Percentiles rank a stretch among this genome's conserved stretches.
These are phyloP conservation scores for Ochropacha duplaris DNA, from an alignment of 2,888 invertebrate species.

Conservation along the genomic window DNA sequence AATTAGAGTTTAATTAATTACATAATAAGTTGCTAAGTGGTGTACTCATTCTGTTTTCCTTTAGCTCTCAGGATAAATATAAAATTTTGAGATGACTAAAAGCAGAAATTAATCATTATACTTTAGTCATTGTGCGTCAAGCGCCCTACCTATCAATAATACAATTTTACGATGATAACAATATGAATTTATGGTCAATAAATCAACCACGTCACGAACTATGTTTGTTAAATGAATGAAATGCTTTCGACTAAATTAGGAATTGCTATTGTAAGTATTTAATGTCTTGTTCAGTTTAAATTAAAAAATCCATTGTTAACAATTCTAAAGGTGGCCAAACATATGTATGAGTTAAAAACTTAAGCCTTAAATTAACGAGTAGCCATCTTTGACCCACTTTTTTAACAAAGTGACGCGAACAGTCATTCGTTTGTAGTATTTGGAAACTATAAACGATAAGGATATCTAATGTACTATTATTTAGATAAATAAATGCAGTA, in stretches of 20 bases:
- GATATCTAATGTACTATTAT: no score
- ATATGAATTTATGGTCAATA: constrained; percentile 41
- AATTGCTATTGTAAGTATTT: constrained; percentile 7
- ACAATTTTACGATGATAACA: constrained; percentile 37
- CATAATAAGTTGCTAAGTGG: no score
- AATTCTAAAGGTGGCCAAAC: constrained; percentile 16
- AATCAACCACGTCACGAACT: constrained; percentile 19
- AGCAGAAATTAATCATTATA: no score
- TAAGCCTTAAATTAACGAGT: constrained; percentile 27
- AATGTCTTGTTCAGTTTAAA: not conserved
- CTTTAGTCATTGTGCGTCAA: constrained; percentile 16
- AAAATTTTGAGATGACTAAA: no score
- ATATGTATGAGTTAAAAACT: constrained; percentile 29
- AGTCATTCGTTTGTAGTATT: constrained; percentile 22
- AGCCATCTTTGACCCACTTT: constrained; percentile 37
- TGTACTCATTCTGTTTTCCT: no score
- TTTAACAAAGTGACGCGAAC: constrained; percentile 17
- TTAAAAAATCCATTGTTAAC: not conserved
- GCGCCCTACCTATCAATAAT: constrained; percentile 29
- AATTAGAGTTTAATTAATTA: no score
- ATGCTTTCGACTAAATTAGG: constrained; percentile 16
- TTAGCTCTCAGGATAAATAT: no score
- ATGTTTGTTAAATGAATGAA: constrained; percentile 8
- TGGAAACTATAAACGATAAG: not conserved
- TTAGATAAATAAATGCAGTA: no score